Evolutionary conservation across 2,888 invertebrate genomes (phyloP).

Genomic region (Cryptocheilus praepositus): DNA sequence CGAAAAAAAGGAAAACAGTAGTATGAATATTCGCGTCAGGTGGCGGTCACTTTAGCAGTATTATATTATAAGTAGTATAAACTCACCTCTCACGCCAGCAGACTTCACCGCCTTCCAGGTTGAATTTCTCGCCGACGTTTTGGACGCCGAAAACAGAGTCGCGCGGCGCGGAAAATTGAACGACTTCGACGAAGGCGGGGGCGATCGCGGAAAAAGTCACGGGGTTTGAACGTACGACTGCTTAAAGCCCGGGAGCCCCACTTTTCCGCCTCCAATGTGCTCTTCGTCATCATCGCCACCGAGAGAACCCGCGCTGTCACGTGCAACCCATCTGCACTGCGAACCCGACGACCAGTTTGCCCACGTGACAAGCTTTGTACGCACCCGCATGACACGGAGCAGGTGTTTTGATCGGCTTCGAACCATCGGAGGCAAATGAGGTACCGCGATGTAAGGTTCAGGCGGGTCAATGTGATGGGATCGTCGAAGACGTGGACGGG

Average conservation of each 20-base stretch:
- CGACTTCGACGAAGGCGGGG: neutral
- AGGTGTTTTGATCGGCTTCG: slow-evolving; percentile 44
- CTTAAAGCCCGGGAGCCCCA: slow-evolving; percentile 49
- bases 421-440: slow-evolving; percentile 26
- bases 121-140: slow-evolving; percentile 15
- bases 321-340: slow-evolving; percentile 45
- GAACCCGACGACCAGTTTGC: slow-evolving; percentile 37
- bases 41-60: no score
- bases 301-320: slow-evolving; percentile 45
- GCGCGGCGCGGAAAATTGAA: no score
- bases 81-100: no score
- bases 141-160: no score
- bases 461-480: no score
- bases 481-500: no score
- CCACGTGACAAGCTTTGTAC: slow-evolving; percentile 56
- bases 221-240: slow-evolving; percentile 39
- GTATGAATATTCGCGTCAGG: no score
- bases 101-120: neutral
- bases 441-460: neutral
- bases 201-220: slow-evolving; percentile 37
- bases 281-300: neutral
- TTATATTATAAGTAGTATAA: no score
- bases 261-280: slow-evolving; percentile 31
- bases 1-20: no score
- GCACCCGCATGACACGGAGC: slow-evolving; percentile 50